Evolutionary conservation across 1,140 invertebrate genomes (phyloP).

Genomic region (Halesus radiatus): DNA sequence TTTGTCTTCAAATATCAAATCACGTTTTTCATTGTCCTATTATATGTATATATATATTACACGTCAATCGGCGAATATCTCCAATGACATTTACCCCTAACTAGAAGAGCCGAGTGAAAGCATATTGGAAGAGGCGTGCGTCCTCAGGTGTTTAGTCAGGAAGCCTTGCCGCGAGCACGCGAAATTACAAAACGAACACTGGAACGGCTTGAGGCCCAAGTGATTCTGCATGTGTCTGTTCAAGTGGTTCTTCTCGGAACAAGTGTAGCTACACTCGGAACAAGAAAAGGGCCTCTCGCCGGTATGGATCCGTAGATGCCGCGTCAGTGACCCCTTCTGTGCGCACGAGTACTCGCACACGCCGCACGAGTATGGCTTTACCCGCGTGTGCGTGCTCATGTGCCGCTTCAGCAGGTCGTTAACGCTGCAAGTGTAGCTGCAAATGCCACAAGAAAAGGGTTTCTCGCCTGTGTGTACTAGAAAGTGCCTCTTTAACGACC

Average conservation of each 20-base stretch:
- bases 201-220: background rate
- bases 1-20: too few relatives aligned
- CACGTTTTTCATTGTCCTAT: too few relatives aligned
- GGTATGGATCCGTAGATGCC: constrained; percentile 36
- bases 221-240: background rate
- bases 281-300: constrained; percentile 65
- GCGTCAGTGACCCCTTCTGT: background rate
- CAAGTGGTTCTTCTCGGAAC: background rate
- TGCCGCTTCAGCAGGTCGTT: background rate
- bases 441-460: constrained; percentile 68
- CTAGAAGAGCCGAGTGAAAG: background rate
- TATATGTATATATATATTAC: too few relatives aligned
- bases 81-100: background rate
- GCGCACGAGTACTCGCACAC: constrained; percentile 14
- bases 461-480: constrained; percentile 15
- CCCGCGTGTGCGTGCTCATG: background rate
- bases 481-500: constrained; percentile 29
- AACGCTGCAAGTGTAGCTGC: constrained; percentile 43
- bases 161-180: background rate
- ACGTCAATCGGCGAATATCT: background rate
- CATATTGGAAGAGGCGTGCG: background rate
- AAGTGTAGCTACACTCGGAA: constrained; percentile 60
- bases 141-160: background rate
- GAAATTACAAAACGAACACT: background rate
- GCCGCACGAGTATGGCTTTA: constrained; percentile 6